Conservation (phyloP, 2,888 invertebrate species). For the Stenichneumon culpator region DNA sequence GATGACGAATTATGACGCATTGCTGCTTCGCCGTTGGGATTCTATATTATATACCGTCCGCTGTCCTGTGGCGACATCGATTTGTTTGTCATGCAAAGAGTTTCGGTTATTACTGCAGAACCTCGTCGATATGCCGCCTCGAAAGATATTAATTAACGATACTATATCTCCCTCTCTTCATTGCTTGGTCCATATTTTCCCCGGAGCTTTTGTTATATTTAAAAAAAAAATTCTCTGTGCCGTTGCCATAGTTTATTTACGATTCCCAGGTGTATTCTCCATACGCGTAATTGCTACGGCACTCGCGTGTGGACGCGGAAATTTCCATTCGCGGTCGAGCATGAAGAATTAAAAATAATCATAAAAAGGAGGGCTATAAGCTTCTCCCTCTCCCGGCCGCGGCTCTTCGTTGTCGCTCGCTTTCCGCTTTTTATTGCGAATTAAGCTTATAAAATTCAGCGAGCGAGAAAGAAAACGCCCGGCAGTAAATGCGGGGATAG, state of each 20-base stretch:
- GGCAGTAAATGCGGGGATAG: conserved; percentile 73
- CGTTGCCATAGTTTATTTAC: conserved; percentile 48
- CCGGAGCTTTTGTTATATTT: background rate
- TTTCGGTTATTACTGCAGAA: conserved; percentile 40
- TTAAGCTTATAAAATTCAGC: conserved; percentile 75
- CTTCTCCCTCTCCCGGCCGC: background rate
- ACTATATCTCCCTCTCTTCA: background rate
- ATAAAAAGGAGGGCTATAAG: conserved; percentile 32
- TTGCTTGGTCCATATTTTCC: background rate
- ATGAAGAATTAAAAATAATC: conserved; percentile 74
- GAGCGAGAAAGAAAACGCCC: conserved; percentile 73
- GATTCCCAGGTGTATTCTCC: conserved; percentile 57
- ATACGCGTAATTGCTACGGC: conserved; percentile 4
- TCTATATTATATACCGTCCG: conserved; percentile 37
- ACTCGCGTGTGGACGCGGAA: background rate
- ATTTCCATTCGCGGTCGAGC: conserved; percentile 27
- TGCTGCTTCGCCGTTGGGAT: conserved; percentile 42
- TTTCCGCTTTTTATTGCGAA: conserved; percentile 78
- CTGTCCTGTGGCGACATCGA: conserved; percentile 34
- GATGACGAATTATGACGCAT: conserved; percentile 70
- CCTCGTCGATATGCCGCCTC: conserved; percentile 18
- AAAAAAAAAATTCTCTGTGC: no score
- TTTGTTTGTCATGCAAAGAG: conserved; percentile 53
- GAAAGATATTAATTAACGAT: conserved; percentile 47
- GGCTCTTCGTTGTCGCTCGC: conserved; percentile 16